Conservation (phyloP, 2,888 invertebrate species). For the Charanyca ferruginea region DNA sequence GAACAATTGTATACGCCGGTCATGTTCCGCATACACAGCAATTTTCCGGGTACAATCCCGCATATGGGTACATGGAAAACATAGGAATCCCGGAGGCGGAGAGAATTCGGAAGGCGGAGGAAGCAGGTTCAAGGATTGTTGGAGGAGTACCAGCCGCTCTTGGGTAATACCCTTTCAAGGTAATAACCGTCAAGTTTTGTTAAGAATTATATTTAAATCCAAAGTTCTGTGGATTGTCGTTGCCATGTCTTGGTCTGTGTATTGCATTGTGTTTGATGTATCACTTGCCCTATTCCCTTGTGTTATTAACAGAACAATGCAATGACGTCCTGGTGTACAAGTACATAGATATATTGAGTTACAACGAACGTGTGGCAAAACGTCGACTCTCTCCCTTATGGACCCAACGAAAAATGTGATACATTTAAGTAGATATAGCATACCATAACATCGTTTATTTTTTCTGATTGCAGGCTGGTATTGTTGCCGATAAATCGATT, state of each 20-base stretch:
- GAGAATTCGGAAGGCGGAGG: slow-evolving; percentile 70
- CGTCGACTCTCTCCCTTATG: too few relatives aligned
- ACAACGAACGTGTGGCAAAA: too few relatives aligned
- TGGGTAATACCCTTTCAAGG: slow-evolving; percentile 75
- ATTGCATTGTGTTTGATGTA: too few relatives aligned
- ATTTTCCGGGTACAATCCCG: slow-evolving; percentile 51
- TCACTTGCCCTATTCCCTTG: slow-evolving; percentile 27
- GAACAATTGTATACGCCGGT: slow-evolving; percentile 62
- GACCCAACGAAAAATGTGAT: too few relatives aligned
- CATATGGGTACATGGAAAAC: slow-evolving; percentile 73
- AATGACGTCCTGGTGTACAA: background rate
- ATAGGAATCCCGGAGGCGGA: slow-evolving; percentile 74
- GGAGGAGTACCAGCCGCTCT: slow-evolving; percentile 70
- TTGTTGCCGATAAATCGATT: slow-evolving; percentile 23
- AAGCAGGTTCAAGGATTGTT: slow-evolving; percentile 66
- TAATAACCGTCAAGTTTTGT: too few relatives aligned
- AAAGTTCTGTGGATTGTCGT: slow-evolving; percentile 4
- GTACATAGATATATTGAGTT: too few relatives aligned
- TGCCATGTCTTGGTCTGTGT: slow-evolving; percentile 1
- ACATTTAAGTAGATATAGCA: too few relatives aligned
- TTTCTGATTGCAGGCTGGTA: slow-evolving; percentile 30
- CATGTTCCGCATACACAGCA: slow-evolving; percentile 35
- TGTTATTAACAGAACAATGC: too few relatives aligned
- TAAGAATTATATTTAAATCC: slow-evolving; percentile 19
- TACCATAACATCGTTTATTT: too few relatives aligned